These are phyloP conservation scores for Gobionotothen gibberifrons DNA, from an alignment of 2,797 vertebrate species.

Conservation along the genomic window DNA sequence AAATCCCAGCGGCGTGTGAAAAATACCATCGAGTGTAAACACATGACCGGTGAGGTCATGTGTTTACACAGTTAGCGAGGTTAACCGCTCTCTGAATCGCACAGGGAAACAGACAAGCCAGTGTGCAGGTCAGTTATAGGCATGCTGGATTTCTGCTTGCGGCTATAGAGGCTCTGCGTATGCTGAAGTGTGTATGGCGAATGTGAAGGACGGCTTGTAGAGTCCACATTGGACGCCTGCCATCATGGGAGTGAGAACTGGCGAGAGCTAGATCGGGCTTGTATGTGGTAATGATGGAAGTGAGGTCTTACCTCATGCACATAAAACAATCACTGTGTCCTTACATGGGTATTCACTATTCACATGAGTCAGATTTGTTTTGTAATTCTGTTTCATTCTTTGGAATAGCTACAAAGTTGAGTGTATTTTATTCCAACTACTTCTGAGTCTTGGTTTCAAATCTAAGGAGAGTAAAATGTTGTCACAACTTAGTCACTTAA, in stretches of 20 bases:
- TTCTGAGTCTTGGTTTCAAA: conserved; percentile 17
- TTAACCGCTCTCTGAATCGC: conserved; percentile 67
- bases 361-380: conserved; percentile 47
- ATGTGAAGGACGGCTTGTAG: conserved; percentile 52
- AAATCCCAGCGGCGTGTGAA: conserved; percentile 73
- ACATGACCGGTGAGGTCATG: conserved; percentile 79
- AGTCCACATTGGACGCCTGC: conserved; percentile 54
- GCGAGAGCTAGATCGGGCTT: conserved; percentile 45
- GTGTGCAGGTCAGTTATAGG: conserved; percentile 61
- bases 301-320: conserved; percentile 72
- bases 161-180: conserved; percentile 42
- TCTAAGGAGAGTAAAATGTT: neutral
- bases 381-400: conserved; percentile 41
- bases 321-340: conserved; percentile 70
- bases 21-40: conserved; percentile 70
- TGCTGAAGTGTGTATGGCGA: conserved; percentile 48
- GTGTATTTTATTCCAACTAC: conserved; percentile 13
- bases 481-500: neutral
- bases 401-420: conserved; percentile 52
- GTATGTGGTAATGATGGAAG: conserved; percentile 69
- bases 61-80: conserved; percentile 78
- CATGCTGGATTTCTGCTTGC: conserved; percentile 58
- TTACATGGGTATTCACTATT: conserved; percentile 76
- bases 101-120: conserved; percentile 48
- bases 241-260: conserved; percentile 62